Percentiles rank a stretch among this genome's conserved stretches.
Conservation (phyloP, 2,113 vertebrate species). For the Nothocercus nigrocapillus region DNA sequence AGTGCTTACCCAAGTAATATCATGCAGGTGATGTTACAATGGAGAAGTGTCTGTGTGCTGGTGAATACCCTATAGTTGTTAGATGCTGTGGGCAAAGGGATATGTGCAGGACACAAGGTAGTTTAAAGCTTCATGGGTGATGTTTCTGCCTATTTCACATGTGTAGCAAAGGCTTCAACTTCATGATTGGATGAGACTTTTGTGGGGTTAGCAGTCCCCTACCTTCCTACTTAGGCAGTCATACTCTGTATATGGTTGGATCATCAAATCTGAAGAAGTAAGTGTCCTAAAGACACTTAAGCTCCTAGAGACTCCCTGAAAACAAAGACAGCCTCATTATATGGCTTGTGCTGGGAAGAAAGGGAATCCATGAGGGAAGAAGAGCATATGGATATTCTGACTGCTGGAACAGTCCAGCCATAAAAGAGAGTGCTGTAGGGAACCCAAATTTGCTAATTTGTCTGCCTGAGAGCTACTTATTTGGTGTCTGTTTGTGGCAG, state of each 20-base stretch:
- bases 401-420: background rate
- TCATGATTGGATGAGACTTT: background rate
- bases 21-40: background rate
- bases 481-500: background rate
- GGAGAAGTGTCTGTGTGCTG: background rate
- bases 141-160: background rate
- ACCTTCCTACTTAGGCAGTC: background rate
- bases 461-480: background rate
- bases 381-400: background rate
- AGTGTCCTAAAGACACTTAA: background rate
- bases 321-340: background rate
- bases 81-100: background rate
- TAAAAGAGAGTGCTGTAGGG: background rate
- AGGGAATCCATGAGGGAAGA: too few relatives aligned
- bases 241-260: accelerated
- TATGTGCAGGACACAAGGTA: background rate
- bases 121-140: background rate
- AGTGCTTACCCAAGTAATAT: too few relatives aligned
- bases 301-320: background rate
- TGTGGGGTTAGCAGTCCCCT: background rate
- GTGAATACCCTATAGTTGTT: background rate
- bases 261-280: background rate
- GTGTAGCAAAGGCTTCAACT: background rate
- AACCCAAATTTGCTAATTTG: background rate
- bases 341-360: too few relatives aligned